Evolutionary conservation across 1,140 invertebrate genomes (phyloP).

Genomic region (Trissolcus basalis): DNA sequence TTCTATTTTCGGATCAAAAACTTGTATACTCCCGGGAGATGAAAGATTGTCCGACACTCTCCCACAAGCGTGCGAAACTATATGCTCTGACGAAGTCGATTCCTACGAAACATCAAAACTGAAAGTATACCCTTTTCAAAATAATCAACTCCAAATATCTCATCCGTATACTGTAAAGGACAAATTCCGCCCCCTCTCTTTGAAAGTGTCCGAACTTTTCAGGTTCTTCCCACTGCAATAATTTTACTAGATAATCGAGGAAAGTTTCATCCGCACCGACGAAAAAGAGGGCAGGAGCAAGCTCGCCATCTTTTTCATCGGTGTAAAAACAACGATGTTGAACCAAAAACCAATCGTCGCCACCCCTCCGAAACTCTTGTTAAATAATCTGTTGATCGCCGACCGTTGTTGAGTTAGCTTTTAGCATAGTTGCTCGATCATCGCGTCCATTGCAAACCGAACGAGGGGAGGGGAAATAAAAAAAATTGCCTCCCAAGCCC

Average conservation of each 20-base stretch:
- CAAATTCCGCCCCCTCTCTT: no score
- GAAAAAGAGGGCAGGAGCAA: no score
- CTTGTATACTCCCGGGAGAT: slow-evolving; percentile 16
- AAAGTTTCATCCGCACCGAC: not conserved
- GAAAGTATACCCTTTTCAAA: not conserved
- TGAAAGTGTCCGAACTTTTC: no score
- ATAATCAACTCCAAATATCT: no score
- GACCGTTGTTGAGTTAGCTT: slow-evolving; percentile 63
- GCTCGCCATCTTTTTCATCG: no score
- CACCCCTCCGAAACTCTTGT: slow-evolving; percentile 32
- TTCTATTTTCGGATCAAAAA: slow-evolving; percentile 37
- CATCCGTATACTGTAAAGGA: no score
- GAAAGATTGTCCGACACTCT: no score
- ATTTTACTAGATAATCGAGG: not conserved
- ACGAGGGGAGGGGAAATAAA: slow-evolving; percentile 2
- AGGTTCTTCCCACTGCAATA: no score
- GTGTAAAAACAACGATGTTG: no score
- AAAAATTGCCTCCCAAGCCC: no score
- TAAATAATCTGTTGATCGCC: slow-evolving; percentile 56
- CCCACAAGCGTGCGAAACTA: not conserved
- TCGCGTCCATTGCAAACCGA: slow-evolving; percentile 55
- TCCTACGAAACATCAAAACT: slow-evolving; percentile 14
- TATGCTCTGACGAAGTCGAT: slow-evolving; percentile 15
- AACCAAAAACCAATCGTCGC: no score
- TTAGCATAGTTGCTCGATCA: slow-evolving; percentile 62